Conservation (phyloP, 2,888 invertebrate genomes). For the Zeuzera pyrina region DNA sequence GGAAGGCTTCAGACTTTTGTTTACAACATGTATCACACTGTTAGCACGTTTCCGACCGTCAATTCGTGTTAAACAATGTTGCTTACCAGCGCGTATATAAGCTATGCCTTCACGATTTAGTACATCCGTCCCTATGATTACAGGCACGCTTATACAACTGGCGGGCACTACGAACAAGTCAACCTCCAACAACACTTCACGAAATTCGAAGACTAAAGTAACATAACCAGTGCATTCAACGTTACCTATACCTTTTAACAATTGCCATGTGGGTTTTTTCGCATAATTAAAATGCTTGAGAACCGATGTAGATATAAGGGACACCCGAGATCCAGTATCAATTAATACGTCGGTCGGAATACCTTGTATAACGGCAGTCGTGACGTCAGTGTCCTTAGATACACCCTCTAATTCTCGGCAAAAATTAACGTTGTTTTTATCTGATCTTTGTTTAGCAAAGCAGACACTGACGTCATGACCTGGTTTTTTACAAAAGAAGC, state of each 20-base stretch:
- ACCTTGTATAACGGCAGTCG: constrained; percentile 2
- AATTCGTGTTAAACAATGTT: no score
- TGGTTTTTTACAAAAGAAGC: neutral
- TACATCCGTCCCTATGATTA: constrained; percentile 19
- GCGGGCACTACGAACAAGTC: constrained; percentile 15
- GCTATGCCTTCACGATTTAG: constrained; percentile 9
- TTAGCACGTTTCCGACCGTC: no score
- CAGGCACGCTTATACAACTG: constrained; percentile 12
- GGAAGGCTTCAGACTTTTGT: neutral
- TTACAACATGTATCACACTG: neutral
- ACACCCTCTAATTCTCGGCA: neutral
- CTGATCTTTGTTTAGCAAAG: neutral
- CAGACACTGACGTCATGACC: neutral
- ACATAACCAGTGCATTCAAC: constrained; percentile 9
- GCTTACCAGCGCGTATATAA: no score
- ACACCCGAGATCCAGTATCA: constrained; percentile 8
- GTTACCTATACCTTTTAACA: constrained; percentile 13
- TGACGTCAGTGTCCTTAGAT: neutral
- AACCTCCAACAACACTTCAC: constrained; percentile 14
- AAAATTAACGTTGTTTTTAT: neutral
- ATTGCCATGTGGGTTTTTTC: constrained; percentile 8
- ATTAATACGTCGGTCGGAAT: constrained; percentile 7
- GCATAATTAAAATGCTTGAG: constrained; percentile 13
- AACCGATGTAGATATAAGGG: constrained; percentile 6
- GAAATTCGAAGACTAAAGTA: constrained; percentile 15